phyloP scores from a whole-genome alignment of 2,113 vertebrate species.

The Pontoporia blainvillei region DNA sequence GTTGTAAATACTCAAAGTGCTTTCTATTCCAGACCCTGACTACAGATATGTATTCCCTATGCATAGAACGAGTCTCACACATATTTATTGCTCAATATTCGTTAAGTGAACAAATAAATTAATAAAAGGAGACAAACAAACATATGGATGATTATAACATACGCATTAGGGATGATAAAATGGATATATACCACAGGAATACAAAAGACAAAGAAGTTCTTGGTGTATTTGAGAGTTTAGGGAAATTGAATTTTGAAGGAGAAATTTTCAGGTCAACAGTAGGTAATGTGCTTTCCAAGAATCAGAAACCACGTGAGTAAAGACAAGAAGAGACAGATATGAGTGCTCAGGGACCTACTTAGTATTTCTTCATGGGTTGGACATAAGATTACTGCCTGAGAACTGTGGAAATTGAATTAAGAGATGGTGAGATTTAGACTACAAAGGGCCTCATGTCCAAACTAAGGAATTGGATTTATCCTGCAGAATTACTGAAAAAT shows the following conservation, averaged over 20 bases:
- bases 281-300: neutral
- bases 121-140: rapidly evolving
- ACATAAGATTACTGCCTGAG: neutral
- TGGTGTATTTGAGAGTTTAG: neutral
- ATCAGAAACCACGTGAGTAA: neutral
- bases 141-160: neutral
- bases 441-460: neutral
- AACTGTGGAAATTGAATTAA: neutral
- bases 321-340: neutral
- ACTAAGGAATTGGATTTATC: neutral
- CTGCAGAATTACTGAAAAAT: neutral
- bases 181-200: neutral
- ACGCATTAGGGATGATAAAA: neutral
- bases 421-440: neutral
- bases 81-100: neutral
- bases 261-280: neutral
- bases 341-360: rapidly evolving
- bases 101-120: neutral
- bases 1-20: neutral
- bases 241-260: neutral
- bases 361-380: neutral
- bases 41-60: neutral
- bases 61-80: neutral
- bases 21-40: neutral
- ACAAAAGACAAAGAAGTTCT: neutral